These are phyloP conservation scores for Orius insidiosus DNA, from an alignment of 1,140 invertebrate species.

Conservation along the genomic window DNA sequence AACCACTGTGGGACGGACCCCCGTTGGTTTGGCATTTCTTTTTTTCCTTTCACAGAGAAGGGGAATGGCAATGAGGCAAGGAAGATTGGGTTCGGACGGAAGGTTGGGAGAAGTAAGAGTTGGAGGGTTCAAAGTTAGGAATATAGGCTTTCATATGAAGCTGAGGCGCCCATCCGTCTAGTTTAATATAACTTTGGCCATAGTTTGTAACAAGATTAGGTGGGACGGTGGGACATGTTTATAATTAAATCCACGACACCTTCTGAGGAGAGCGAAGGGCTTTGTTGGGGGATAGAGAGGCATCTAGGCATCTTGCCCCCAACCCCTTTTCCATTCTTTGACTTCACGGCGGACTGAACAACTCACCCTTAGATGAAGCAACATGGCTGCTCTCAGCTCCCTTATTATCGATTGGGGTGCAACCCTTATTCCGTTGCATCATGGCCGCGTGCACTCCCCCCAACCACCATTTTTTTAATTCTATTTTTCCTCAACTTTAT, in stretches of 20 bases:
- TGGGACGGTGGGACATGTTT: constrained; percentile 13
- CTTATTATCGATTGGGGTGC: constrained; percentile 16
- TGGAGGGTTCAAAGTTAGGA: constrained; percentile 5
- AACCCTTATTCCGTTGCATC: constrained; percentile 14
- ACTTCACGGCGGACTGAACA: constrained; percentile 13
- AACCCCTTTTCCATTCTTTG: constrained; percentile 12
- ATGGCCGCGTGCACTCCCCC: constrained; percentile 8
- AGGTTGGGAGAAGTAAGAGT: neutral
- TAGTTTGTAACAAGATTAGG: constrained; percentile 17
- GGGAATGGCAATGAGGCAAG: too few relatives aligned
- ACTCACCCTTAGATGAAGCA: constrained; percentile 8
- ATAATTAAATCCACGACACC: constrained; percentile 16
- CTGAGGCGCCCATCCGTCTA: constrained; percentile 12
- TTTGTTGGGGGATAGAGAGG: constrained; percentile 5
- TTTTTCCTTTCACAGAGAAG: too few relatives aligned
- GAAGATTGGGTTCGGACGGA: neutral
- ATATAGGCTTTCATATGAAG: constrained; percentile 9
- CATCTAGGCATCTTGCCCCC: neutral
- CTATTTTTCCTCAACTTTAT: constrained; percentile 1
- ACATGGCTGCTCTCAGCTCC: constrained; percentile 13
- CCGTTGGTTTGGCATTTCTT: too few relatives aligned
- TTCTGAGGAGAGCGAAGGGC: constrained; percentile 6
- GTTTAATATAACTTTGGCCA: constrained; percentile 17
- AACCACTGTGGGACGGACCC: too few relatives aligned
- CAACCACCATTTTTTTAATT: neutral